phyloP scores from a whole-genome alignment of 1,140 invertebrate genomes.

The Patella vulgata region DNA sequence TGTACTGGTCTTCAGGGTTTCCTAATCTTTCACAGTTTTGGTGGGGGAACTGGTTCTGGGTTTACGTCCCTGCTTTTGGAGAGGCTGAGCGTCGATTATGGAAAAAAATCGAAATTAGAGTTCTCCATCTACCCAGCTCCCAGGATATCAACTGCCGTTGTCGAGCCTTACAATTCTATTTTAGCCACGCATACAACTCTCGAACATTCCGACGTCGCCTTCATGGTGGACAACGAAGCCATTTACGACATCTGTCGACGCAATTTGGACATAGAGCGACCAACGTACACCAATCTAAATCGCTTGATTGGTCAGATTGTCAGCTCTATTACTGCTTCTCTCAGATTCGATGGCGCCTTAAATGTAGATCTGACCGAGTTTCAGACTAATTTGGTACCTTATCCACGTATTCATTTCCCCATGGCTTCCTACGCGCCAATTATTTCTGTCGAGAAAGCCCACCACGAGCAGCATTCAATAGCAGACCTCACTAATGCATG shows the following conservation, averaged over 20 bases:
- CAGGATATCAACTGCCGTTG: conserved; percentile 80
- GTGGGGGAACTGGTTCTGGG: conserved; percentile 86
- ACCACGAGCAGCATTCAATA: conserved; percentile 66
- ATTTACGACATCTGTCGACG: too few relatives aligned
- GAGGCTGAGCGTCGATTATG: conserved; percentile 80
- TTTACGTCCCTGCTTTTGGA: conserved; percentile 91
- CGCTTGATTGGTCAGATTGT: too few relatives aligned
- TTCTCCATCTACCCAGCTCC: conserved; percentile 80
- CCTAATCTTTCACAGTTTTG: too few relatives aligned
- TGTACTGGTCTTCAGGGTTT: conserved; percentile 78
- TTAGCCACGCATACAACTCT: conserved; percentile 67
- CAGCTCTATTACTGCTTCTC: too few relatives aligned
- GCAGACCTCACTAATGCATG: conserved; percentile 87
- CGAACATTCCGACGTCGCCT: too few relatives aligned
- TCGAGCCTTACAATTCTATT: conserved; percentile 85
- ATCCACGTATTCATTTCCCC: conserved; percentile 57
- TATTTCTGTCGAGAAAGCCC: conserved; percentile 72
- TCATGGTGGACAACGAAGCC: too few relatives aligned
- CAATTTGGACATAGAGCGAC: too few relatives aligned
- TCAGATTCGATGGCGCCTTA: conserved; percentile 77
- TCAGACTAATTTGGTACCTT: conserved; percentile 56
- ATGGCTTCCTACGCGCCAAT: conserved; percentile 69
- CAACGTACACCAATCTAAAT: too few relatives aligned
- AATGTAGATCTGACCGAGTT: conserved; percentile 53
- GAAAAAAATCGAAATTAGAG: conserved; percentile 71